Conservation (phyloP, 2,113 vertebrate species). For the Mionectes macconnelli region DNA sequence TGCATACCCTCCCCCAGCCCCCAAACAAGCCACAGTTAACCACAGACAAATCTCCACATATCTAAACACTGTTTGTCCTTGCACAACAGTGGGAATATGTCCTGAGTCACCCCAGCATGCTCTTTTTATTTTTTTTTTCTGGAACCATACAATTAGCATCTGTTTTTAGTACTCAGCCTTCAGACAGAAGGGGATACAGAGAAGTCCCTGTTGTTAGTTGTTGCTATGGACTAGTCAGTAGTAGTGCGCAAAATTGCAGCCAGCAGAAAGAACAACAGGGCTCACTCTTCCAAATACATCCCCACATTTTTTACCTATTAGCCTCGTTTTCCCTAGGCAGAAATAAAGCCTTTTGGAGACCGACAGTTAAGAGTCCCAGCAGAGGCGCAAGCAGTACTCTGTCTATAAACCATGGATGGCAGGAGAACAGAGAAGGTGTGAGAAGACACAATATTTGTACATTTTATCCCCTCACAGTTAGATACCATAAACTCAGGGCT, state of each 20-base stretch:
- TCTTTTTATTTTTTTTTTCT: constrained; percentile 51
- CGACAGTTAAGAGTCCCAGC: not conserved
- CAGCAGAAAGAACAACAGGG: not conserved
- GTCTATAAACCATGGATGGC: rapidly evolving
- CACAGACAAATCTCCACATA: constrained; percentile 32
- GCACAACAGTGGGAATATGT: not conserved
- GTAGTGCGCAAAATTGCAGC: not conserved
- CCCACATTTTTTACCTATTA: not conserved
- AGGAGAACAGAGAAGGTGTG: not conserved
- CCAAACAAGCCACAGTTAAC: constrained; percentile 40
- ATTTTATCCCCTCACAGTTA: not conserved
- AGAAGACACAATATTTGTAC: not conserved
- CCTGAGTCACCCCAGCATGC: not conserved
- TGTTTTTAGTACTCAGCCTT: constrained; percentile 46
- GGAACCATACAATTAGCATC: constrained; percentile 64
- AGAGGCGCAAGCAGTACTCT: not conserved
- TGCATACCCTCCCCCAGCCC: not conserved
- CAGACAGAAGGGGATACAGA: constrained; percentile 4
- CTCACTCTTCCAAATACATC: not conserved
- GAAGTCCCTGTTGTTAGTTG: constrained; percentile 19
- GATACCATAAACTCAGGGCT: not conserved
- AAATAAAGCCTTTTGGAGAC: not conserved
- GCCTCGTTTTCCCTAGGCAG: not conserved
- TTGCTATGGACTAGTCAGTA: not conserved
- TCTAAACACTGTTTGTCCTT: constrained; percentile 31